Base-by-base conservation (phyloP, 1,140 invertebrate genomes). In the Lordiphosa mommai region DNA sequence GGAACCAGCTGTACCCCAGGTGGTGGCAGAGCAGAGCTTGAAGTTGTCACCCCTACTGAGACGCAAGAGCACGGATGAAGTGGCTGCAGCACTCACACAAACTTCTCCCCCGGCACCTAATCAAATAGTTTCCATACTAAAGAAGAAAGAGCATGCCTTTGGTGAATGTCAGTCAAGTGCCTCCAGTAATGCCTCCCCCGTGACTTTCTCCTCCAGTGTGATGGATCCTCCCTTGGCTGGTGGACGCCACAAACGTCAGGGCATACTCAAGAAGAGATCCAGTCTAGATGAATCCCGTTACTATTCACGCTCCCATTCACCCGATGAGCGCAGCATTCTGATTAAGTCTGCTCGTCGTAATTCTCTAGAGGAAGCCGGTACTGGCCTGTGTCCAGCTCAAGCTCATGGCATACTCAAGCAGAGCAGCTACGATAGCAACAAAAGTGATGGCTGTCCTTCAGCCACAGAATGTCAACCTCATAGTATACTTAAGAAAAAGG, bases 211-310 rank as follows among this genome's bases (percentile, higher is more conserved):
- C 3, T 92, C 92, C 1, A 93, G 88, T 63, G 93, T 93, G 29
- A 72, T 93, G 29, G 93, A 93, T 74, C 91, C 91, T 4, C 88
- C 89, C 9, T 89, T 91, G 32, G 40, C 76, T 0, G 61, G 49
- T 1, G 50, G 59, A 0, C 71, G 74, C 1, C 90, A 90, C 51
- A 92, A 93, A 72, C 92, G 92, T 40, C 92, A 93, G 76, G 94
- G 94, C 36, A 96, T 96, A 72, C 89, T 96, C 34, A 96, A 96
- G 76, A 95, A 95, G 89, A 91, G 94, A 36, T 91, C 94, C 47
- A 95, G 94, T 70, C 89, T 95, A 49, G 94, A 95, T 72, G 95
- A 95, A 79, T 93, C 92, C 2, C 93, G 89, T 7, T 88, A 88
- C 40, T 88, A 88, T 30, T 88, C 86, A 1, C 84, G 88, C 5